A percentile compares a stretch with the other conserved stretches of the same genome.
Evolutionary conservation across 2,888 invertebrate species (phyloP).

Genomic region (Melipona bicolor): DNA sequence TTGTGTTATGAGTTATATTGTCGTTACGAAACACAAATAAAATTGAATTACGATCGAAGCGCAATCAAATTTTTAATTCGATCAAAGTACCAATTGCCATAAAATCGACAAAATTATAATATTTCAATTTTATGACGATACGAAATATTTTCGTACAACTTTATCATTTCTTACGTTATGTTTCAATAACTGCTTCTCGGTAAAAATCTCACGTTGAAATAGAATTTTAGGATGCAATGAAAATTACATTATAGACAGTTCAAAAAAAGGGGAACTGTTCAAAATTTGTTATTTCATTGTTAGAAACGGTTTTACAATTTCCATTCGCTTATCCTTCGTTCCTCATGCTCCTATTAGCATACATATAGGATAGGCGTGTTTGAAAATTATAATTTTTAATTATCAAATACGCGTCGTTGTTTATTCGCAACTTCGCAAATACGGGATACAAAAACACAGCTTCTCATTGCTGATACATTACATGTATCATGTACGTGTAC

Average conservation of each 20-base stretch:
- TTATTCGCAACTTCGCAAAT: neutral
- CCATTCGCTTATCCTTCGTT: neutral
- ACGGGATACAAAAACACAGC: neutral
- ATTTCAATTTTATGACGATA: neutral
- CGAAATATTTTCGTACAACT: neutral
- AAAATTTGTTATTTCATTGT: neutral
- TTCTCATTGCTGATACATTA: neutral
- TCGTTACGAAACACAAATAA: neutral
- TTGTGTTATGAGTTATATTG: neutral
- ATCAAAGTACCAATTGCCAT: neutral
- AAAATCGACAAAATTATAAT: neutral
- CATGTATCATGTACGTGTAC: too few species aligned
- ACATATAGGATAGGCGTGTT: neutral
- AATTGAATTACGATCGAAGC: neutral
- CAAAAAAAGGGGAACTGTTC: neutral
- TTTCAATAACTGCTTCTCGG: neutral
- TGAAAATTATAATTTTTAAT: conserved; percentile 47
- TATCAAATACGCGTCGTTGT: neutral
- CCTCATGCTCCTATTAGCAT: neutral
- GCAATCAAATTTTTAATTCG: neutral
- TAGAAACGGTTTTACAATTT: neutral
- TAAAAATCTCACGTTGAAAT: neutral
- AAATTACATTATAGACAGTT: too few species aligned
- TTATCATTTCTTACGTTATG: neutral
- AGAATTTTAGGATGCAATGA: neutral